A percentile compares a stretch with the other conserved stretches of the same genome.
phyloP scores from a whole-genome alignment of 2,888 invertebrate species.

The Drosophila niveifrons region DNA sequence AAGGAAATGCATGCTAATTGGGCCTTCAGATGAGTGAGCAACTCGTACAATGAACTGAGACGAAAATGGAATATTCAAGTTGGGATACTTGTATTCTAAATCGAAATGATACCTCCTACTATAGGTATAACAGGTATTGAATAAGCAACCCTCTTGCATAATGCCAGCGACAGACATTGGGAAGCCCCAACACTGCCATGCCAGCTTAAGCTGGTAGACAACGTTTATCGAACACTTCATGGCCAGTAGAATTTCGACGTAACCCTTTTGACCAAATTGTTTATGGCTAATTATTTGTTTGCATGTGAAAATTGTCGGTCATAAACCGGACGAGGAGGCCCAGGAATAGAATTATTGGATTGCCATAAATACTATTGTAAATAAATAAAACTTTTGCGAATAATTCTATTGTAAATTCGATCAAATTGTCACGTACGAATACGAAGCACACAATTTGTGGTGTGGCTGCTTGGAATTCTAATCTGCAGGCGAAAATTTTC shows the following conservation, averaged over 20 bases:
- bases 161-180: slow-evolving; percentile 1
- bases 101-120: not conserved
- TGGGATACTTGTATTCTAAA: slow-evolving; percentile 19
- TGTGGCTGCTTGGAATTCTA: slow-evolving; percentile 38
- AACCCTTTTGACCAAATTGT: slow-evolving; percentile 27
- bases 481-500: slow-evolving; percentile 39
- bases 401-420: slow-evolving; percentile 28
- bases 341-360: slow-evolving; percentile 65
- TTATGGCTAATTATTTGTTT: slow-evolving; percentile 70
- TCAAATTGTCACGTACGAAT: slow-evolving; percentile 47
- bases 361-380: slow-evolving; percentile 42
- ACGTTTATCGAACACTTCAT: slow-evolving; percentile 22
- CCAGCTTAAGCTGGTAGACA: slow-evolving; percentile 24
- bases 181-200: slow-evolving; percentile 52
- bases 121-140: slow-evolving; percentile 1
- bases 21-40: slow-evolving; percentile 15
- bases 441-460: slow-evolving; percentile 11
- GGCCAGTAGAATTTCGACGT: slow-evolving; percentile 13
- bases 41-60: slow-evolving; percentile 26
- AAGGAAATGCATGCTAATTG: slow-evolving; percentile 64
- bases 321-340: slow-evolving; percentile 27
- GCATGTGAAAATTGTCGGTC: slow-evolving; percentile 54
- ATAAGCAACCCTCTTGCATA: slow-evolving; percentile 15
- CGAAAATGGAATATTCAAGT: slow-evolving; percentile 24
- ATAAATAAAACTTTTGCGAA: slow-evolving; percentile 23